A percentile compares a stretch with the other conserved stretches of the same genome.
These are phyloP conservation scores for Drosophila kambysellisi DNA, from an alignment of 2,888 invertebrate genomes.

Conservation along the genomic window DNA sequence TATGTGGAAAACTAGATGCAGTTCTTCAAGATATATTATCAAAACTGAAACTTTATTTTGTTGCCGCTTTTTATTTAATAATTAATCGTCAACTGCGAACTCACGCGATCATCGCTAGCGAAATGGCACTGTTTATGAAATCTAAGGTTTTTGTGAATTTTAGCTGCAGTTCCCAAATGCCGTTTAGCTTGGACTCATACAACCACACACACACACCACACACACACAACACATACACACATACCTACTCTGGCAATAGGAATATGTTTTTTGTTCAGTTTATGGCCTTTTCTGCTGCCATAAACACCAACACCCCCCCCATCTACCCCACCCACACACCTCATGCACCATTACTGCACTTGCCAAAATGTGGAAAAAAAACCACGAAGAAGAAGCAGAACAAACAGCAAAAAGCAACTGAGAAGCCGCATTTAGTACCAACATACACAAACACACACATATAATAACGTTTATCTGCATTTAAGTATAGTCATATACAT, in stretches of 20 bases:
- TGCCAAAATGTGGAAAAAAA: conserved; percentile 33
- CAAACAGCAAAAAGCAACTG: conserved; percentile 42
- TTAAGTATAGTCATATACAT: conserved; percentile 21
- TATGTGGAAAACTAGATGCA: neutral
- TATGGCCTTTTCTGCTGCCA: conserved; percentile 78
- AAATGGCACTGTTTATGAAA: conserved; percentile 58
- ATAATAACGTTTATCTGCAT: conserved; percentile 57
- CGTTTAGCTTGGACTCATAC: conserved; percentile 62
- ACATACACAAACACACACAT: conserved; percentile 56
- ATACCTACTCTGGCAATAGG: conserved; percentile 11
- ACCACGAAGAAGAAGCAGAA: neutral
- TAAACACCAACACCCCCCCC: conserved; percentile 54
- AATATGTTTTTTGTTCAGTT: conserved; percentile 76
- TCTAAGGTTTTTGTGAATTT: conserved; percentile 64
- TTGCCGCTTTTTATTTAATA: neutral
- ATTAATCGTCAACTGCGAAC: conserved; percentile 11
- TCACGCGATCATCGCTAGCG: conserved; percentile 62
- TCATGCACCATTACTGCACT: conserved; percentile 49
- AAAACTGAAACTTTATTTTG: no score
- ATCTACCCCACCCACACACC: neutral
- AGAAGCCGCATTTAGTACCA: conserved; percentile 67
- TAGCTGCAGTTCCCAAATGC: conserved; percentile 68
- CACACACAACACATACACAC: conserved; percentile 6
- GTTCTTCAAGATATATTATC: no score
- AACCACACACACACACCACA: conserved; percentile 33